These are phyloP conservation scores for Forbesichthys papilliferus DNA, from an alignment of 2,113 vertebrate species.

Conservation along the genomic window DNA sequence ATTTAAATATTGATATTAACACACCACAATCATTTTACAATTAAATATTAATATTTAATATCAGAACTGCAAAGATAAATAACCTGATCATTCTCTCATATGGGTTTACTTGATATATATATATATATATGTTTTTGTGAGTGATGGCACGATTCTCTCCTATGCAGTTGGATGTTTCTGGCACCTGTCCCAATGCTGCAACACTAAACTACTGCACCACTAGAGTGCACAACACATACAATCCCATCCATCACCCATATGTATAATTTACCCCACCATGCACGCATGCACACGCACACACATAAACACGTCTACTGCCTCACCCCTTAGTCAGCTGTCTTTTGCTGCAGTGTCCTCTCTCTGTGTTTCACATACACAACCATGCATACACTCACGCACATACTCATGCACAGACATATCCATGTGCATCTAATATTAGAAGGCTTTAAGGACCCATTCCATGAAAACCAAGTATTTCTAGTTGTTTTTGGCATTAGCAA, in stretches of 20 bases:
- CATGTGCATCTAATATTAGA: background rate
- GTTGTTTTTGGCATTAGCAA: no score
- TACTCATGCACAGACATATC: background rate
- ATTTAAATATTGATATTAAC: background rate
- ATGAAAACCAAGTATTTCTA: no score
- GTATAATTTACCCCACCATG: background rate
- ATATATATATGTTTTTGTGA: background rate
- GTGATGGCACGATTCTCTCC: constrained; percentile 1
- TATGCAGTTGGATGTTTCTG: background rate
- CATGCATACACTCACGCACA: background rate
- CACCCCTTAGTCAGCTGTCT: background rate
- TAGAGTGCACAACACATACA: background rate
- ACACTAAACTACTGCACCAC: background rate
- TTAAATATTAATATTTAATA: no score
- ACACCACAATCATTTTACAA: no score
- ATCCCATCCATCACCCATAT: background rate
- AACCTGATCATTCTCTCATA: no score
- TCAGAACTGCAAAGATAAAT: no score
- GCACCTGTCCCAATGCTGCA: background rate
- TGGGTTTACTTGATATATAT: background rate
- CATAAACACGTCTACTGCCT: background rate
- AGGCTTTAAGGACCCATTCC: no score
- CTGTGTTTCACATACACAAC: constrained; percentile 1
- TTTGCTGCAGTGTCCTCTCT: background rate
- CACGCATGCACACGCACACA: background rate